Evolutionary conservation across 2,113 vertebrate species (phyloP).

Genomic region (Cathartes aura): DNA sequence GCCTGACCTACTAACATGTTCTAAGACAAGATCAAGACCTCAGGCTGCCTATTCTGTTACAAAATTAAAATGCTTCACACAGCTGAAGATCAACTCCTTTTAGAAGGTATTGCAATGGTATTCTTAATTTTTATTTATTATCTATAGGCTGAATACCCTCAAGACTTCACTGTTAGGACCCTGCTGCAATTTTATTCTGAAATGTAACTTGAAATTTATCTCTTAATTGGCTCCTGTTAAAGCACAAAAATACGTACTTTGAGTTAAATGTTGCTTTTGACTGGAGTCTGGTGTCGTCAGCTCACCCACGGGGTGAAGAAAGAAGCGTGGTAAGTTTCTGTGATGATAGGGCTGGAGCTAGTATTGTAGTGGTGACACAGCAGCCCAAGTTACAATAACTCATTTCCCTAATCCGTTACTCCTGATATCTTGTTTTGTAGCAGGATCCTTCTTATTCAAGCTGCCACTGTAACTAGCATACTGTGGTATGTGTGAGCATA

Average conservation of each 20-base stretch:
- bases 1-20: neutral
- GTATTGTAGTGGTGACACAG: neutral
- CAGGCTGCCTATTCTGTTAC: neutral
- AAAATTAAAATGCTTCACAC: neutral
- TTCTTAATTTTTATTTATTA: neutral
- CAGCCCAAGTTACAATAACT: neutral
- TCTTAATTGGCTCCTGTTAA: neutral
- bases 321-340: neutral
- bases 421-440: neutral
- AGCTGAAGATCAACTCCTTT: neutral
- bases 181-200: neutral
- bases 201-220: neutral
- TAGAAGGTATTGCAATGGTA: neutral
- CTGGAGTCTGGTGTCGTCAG: neutral
- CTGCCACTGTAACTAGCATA: neutral
- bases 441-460: neutral
- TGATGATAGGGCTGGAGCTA: neutral
- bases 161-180: neutral
- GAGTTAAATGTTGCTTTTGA: neutral
- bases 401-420: neutral
- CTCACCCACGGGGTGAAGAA: neutral
- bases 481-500: too few relatives aligned
- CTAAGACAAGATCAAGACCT: neutral
- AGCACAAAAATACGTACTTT: neutral
- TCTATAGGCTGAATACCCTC: neutral